A percentile compares a stretch with the other conserved stretches of the same genome.
phyloP scores from a whole-genome alignment of 1,140 invertebrate species.

The Araneus ventricosus region DNA sequence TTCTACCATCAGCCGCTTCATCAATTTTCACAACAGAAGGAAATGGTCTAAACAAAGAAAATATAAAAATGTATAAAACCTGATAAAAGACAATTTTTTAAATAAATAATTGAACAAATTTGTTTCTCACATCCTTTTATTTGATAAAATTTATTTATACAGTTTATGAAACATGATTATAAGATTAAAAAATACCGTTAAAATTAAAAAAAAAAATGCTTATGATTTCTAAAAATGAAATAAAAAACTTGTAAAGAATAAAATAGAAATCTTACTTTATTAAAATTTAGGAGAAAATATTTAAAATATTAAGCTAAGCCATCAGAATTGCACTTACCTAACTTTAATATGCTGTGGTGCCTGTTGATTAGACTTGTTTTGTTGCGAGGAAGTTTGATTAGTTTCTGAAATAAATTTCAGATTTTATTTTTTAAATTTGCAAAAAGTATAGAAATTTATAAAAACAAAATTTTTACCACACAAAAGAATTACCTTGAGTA shows the following conservation, averaged over 20 bases:
- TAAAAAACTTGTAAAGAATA: too few relatives aligned
- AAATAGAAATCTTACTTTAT: too few relatives aligned
- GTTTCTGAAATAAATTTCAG: conserved; percentile 8
- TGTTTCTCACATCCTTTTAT: neutral
- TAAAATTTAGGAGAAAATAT: too few relatives aligned
- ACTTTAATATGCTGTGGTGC: conserved; percentile 41
- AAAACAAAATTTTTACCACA: neutral
- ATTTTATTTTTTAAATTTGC: neutral
- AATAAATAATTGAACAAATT: neutral
- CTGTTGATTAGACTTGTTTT: neutral
- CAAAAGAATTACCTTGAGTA: conserved; percentile 34
- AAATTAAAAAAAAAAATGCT: too few relatives aligned
- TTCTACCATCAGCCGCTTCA: neutral
- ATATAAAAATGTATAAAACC: neutral
- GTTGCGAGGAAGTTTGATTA: neutral
- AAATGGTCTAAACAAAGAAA: neutral
- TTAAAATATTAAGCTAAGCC: neutral
- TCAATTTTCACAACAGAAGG: neutral
- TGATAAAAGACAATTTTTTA: neutral
- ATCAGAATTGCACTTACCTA: conserved; percentile 42
- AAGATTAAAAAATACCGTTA: too few relatives aligned
- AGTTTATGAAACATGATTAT: too few relatives aligned
- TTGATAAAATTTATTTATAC: too few relatives aligned
- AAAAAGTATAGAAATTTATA: too few relatives aligned
- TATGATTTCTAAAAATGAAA: too few relatives aligned